phyloP scores from a whole-genome alignment of 2,113 vertebrate species.

The Gymnobelideus leadbeateri region DNA sequence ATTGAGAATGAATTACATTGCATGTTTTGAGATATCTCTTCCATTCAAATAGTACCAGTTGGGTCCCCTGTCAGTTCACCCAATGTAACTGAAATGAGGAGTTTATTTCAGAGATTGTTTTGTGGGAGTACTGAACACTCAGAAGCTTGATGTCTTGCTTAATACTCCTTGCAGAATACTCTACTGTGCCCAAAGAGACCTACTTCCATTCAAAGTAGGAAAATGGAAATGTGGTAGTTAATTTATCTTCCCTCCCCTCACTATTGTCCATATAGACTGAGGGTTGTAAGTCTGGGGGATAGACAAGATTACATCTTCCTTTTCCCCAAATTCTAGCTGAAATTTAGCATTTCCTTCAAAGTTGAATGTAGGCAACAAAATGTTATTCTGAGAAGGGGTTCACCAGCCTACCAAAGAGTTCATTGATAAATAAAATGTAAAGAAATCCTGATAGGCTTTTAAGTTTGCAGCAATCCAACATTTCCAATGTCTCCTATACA shows the following conservation, averaged over 20 bases:
- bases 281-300: neutral
- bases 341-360: neutral
- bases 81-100: neutral
- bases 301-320: neutral
- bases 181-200: neutral
- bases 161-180: neutral
- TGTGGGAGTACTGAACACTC: conserved; percentile 10
- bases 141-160: neutral
- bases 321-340: neutral
- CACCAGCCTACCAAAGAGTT: neutral
- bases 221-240: neutral
- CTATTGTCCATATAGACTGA: neutral
- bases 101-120: conserved; percentile 4
- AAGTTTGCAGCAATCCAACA: conserved; percentile 37
- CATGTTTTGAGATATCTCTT: conserved; percentile 8
- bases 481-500: conserved; percentile 19
- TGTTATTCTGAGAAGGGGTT: neutral
- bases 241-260: neutral
- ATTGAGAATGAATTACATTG: conserved; percentile 3
- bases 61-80: conserved; percentile 6
- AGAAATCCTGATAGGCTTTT: neutral
- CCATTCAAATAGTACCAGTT: neutral
- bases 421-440: neutral
- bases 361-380: neutral
- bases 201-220: conserved; percentile 8